These are phyloP conservation scores for Rafetus swinhoei DNA, from an alignment of 2,113 vertebrate species.

Conservation along the genomic window DNA sequence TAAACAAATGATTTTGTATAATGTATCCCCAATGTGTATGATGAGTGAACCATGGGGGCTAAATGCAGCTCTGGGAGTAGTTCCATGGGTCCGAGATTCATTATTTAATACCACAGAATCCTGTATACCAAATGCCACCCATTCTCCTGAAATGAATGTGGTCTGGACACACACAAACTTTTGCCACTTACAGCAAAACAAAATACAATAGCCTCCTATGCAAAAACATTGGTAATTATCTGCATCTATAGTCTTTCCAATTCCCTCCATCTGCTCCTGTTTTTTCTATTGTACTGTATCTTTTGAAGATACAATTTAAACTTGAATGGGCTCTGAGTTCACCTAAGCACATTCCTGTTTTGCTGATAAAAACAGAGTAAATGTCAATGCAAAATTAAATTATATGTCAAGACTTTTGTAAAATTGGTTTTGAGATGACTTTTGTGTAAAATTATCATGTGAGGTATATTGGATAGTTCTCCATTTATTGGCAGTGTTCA, in stretches of 20 bases:
- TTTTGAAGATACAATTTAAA: conserved; percentile 28
- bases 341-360: not conserved
- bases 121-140: not conserved
- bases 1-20: not conserved
- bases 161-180: not conserved
- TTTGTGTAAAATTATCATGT: conserved; percentile 47
- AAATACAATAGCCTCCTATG: not conserved
- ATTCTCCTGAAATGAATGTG: not conserved
- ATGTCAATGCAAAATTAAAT: conserved; percentile 62
- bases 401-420: conserved; percentile 19
- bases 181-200: not conserved
- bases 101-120: not conserved
- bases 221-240: not conserved
- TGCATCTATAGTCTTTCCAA: not conserved
- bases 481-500: conserved; percentile 20
- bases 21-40: not conserved
- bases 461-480: conserved; percentile 3
- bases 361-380: conserved; percentile 49
- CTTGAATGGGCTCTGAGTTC: not conserved
- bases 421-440: conserved; percentile 5
- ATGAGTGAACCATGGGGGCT: not conserved
- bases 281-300: not conserved
- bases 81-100: not conserved
- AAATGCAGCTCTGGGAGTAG: not conserved
- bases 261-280: rapidly evolving